Conservation (phyloP, 2,113 vertebrate genomes). For the Leptobrachium leishanense region DNA sequence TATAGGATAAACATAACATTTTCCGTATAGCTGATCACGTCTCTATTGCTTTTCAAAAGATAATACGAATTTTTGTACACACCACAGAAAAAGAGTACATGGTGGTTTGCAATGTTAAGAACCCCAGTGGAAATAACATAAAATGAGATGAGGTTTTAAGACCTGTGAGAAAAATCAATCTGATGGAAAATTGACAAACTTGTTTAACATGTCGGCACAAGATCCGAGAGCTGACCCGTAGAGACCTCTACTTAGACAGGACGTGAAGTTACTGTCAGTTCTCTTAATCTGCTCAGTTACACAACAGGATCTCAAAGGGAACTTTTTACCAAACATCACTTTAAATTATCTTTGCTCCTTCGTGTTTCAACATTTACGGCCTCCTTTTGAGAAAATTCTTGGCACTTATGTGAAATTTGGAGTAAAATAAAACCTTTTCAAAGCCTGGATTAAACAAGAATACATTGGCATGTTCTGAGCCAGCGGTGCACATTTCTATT, state of each 20-base stretch:
- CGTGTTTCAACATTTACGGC: constrained; percentile 62
- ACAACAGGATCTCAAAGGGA: constrained; percentile 64
- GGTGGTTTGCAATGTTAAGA: constrained; percentile 71
- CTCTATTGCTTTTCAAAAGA: constrained; percentile 57
- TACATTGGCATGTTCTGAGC: no score
- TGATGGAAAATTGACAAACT: constrained; percentile 81
- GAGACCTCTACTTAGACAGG: constrained; percentile 72
- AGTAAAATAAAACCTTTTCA: constrained; percentile 33
- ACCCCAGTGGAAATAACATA: constrained; percentile 69
- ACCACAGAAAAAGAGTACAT: constrained; percentile 68
- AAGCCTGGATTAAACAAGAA: neutral
- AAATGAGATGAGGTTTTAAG: constrained; percentile 70
- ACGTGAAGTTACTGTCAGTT: constrained; percentile 66
- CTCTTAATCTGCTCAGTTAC: constrained; percentile 72
- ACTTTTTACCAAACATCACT: constrained; percentile 70
- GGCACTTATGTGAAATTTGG: constrained; percentile 14
- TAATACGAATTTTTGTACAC: constrained; percentile 66
- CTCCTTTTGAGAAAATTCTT: constrained; percentile 22
- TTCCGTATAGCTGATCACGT: constrained; percentile 50
- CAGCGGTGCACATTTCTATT: no score
- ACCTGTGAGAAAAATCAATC: constrained; percentile 81
- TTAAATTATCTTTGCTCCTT: constrained; percentile 75
- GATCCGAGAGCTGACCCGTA: constrained; percentile 71
- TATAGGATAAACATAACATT: constrained; percentile 51
- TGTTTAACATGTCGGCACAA: constrained; percentile 70